Evolutionary conservation across 53 echinoderm and acorn worm genomes (phyloP), one percentile per base, ranked within the genome.

Genomic region (Stichopus horrens): DNA sequence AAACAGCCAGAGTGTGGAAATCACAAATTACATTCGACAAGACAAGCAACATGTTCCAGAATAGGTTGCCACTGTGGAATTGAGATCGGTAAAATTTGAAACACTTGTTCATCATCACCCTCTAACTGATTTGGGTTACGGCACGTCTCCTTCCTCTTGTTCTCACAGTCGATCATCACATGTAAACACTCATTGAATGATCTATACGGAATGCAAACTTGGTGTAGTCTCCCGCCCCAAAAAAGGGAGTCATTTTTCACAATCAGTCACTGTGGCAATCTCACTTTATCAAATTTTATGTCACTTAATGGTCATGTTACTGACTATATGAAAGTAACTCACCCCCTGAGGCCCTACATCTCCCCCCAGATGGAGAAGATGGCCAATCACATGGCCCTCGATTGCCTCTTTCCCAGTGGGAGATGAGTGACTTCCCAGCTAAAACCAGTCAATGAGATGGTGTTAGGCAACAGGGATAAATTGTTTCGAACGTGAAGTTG

Each of bases 231-330:
- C 37, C 37, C 37, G 37, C 37, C 37, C 37, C 16, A 63, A 16
- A 63, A 63, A 63, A 63, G 63, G 63, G 63, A 63, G 63, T 63
- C 63, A 63, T 63, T 16, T 63, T 63, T 63, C 11, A 16, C 63
- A 63, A 63, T 63, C 63, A 63, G 63, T 63, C 63, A 63, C 63
- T 13, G 63, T 16, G 63, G 63, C 10, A 10, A 8, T 13, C 63
- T 10, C 16, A 63, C 10, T 63, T 63, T 16, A 63, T 63, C 63
- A 63, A 16, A 16, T 13, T 63, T 16, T 8, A 5, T 63, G 55
- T 79, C 56, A 55, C 55, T 55, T 79, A 52, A 54, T 18, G 79
- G 56, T 79, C 53, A 79, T 79, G 56, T 79, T 63, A 16, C 63
- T 53, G 13, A 54, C 55, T 79, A 52, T 52, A 54, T 79, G 9